Conservation (phyloP, 2,888 invertebrate genomes). For the Parasteatoda lunata region DNA sequence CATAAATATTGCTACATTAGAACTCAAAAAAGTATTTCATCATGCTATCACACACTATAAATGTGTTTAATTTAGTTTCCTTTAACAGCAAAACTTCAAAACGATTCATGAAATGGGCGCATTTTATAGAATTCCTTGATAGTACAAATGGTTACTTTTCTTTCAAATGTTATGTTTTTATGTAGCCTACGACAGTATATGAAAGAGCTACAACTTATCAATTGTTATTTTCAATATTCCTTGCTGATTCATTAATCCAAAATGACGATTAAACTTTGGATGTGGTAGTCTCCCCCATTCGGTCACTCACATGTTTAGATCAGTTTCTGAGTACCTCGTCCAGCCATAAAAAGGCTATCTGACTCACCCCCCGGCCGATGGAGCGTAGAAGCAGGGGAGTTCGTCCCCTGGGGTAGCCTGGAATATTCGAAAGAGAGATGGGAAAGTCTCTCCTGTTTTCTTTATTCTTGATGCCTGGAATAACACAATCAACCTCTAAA, state of each 20-base stretch:
- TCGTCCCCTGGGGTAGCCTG: slow-evolving; percentile 18
- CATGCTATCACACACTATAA: too few relatives aligned
- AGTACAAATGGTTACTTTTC: too few relatives aligned
- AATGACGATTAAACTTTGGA: neutral
- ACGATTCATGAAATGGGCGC: too few relatives aligned
- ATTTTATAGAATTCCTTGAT: too few relatives aligned
- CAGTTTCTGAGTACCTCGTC: neutral
- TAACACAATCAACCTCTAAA: neutral
- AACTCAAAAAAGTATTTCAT: too few relatives aligned
- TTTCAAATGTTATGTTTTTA: too few relatives aligned
- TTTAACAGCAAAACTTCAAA: too few relatives aligned
- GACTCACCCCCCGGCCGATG: slow-evolving; percentile 52
- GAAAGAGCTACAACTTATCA: too few relatives aligned
- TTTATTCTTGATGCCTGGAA: neutral
- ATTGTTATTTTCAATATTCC: neutral
- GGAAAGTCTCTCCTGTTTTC: slow-evolving; percentile 2
- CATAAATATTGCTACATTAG: too few relatives aligned
- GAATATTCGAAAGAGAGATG: neutral
- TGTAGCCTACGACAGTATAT: too few relatives aligned
- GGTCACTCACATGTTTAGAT: neutral
- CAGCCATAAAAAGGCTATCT: slow-evolving; percentile 49
- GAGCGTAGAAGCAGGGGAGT: slow-evolving; percentile 37
- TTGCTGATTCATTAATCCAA: neutral
- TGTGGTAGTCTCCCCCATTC: neutral
- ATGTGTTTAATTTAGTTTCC: too few relatives aligned